Conservation (phyloP, 2,113 vertebrate species). For the Pyrgilauda ruficollis region DNA sequence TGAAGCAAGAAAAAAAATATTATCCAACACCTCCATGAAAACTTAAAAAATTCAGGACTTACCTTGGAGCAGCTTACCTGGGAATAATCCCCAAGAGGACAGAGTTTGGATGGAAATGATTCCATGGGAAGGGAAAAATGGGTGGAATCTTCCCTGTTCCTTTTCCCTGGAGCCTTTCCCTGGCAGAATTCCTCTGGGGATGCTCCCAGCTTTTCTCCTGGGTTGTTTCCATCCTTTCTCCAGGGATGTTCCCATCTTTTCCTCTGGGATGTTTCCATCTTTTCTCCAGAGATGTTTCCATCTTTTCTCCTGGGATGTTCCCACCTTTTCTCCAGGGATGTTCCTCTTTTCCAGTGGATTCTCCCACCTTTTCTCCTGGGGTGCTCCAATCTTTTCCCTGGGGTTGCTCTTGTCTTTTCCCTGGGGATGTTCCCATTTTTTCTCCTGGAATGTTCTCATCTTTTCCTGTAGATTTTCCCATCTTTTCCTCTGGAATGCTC, state of each 20-base stretch:
- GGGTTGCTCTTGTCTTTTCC: not conserved
- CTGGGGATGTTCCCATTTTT: not conserved
- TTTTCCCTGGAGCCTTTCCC: not conserved
- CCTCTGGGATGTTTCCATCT: too few species aligned
- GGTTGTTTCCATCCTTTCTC: not conserved
- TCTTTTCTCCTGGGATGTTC: too few species aligned
- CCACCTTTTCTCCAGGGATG: too few species aligned
- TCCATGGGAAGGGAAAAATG: not conserved
- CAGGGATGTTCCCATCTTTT: too few species aligned
- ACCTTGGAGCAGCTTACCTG: slow-evolving; percentile 5
- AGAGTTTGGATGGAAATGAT: not conserved
- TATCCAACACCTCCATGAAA: not conserved
- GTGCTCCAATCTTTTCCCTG: not conserved
- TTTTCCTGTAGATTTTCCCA: too few species aligned
- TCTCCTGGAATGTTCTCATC: not conserved
- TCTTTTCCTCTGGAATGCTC: not conserved
- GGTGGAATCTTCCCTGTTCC: not conserved
- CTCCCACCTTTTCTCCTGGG: too few species aligned
- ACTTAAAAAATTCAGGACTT: not conserved
- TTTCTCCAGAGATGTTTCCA: too few species aligned
- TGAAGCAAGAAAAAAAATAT: too few species aligned
- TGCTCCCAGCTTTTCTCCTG: not conserved
- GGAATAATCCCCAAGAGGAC: not conserved
- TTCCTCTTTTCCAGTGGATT: too few species aligned
- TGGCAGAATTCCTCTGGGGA: not conserved